phyloP scores from a whole-genome alignment of 2,797 vertebrate genomes.

The Selene dorsalis region DNA sequence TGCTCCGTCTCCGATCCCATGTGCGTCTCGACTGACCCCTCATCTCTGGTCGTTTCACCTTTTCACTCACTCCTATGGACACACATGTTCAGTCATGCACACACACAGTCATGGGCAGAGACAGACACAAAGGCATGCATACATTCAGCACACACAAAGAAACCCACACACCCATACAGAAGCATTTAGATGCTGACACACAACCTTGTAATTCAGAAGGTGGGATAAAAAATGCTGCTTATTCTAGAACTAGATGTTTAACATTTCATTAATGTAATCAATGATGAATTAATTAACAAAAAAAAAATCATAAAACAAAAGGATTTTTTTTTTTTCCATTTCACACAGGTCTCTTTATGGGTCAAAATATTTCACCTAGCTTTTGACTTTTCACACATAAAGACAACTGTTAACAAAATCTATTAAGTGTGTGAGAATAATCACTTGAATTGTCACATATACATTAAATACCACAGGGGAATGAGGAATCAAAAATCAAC shows the following conservation, averaged over 20 bases:
- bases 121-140: constrained; percentile 38
- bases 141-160: constrained; percentile 48
- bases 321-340: background rate
- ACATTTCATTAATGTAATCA: background rate
- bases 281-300: no score
- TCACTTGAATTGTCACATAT: background rate
- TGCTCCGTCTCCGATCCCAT: constrained; percentile 27
- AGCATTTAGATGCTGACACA: background rate
- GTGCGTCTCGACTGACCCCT: constrained; percentile 59
- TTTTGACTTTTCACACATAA: background rate
- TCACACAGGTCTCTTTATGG: background rate
- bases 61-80: constrained; percentile 49
- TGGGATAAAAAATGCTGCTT: background rate
- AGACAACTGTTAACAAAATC: background rate
- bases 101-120: constrained; percentile 52
- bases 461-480: background rate
- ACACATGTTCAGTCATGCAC: constrained; percentile 66
- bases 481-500: background rate
- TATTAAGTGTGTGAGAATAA: no score
- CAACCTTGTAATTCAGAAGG: background rate
- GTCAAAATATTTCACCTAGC: background rate
- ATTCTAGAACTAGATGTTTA: background rate
- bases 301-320: no score
- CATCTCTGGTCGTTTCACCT: constrained; percentile 50
- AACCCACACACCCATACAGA: constrained; percentile 19